Percentiles rank a stretch among this genome's conserved stretches.
Evolutionary conservation across 2,888 invertebrate genomes (phyloP).

Genomic region (Erebia ligea): DNA sequence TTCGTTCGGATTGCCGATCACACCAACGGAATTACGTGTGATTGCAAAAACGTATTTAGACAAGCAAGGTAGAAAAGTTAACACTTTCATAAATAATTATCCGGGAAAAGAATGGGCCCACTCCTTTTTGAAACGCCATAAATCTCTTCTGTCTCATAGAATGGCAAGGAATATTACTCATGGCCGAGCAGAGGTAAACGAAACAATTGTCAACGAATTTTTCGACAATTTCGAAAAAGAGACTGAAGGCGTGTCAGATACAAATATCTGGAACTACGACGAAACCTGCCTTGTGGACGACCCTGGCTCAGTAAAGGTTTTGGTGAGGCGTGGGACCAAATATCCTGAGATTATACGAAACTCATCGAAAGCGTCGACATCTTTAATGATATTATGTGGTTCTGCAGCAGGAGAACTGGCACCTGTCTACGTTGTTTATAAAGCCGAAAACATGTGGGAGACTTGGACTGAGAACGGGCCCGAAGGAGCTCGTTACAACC

Average conservation of each 20-base stretch:
- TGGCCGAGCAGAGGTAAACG: constrained; percentile 2
- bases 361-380: constrained; percentile 4
- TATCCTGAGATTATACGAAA: not conserved
- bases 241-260: not conserved
- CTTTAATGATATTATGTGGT: not conserved
- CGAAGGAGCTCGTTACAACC: not conserved
- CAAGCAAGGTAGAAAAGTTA: no score
- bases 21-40: no score
- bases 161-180: constrained; percentile 1
- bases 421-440: constrained; percentile 1
- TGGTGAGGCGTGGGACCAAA: not conserved
- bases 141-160: constrained; percentile 7
- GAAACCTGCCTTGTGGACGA: not conserved
- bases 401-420: not conserved
- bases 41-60: no score
- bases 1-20: no score
- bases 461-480: constrained; percentile 5
- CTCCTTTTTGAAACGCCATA: constrained; percentile 4
- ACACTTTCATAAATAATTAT: no score
- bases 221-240: not conserved
- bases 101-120: not conserved
- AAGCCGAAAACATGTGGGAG: constrained; percentile 4
- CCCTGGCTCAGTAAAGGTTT: constrained; percentile 5
- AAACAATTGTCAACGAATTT: constrained; percentile 2
- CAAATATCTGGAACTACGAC: not conserved